These are phyloP conservation scores for Serranus cabrilla DNA, from an alignment of 2,797 vertebrate species.

Conservation along the genomic window DNA sequence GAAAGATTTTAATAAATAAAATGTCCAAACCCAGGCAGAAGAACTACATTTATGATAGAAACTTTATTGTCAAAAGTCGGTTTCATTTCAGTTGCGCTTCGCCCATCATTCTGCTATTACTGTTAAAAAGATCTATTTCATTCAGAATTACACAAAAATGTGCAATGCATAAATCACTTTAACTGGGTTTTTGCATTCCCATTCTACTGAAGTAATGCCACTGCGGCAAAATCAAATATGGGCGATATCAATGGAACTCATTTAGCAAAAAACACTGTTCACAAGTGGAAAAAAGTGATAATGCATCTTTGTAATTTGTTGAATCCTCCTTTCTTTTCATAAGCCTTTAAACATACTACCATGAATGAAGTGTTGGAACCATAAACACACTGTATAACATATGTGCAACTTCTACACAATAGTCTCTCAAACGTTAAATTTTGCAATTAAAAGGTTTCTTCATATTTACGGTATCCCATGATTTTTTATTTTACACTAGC, in stretches of 20 bases:
- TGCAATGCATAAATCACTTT: constrained; percentile 91
- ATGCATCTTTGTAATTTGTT: constrained; percentile 83
- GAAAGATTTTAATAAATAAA: constrained; percentile 89
- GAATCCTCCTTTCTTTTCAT: constrained; percentile 75
- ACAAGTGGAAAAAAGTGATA: constrained; percentile 88
- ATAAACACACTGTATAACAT: constrained; percentile 90
- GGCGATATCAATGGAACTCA: constrained; percentile 83
- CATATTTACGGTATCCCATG: constrained; percentile 93
- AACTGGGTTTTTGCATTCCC: constrained; percentile 76
- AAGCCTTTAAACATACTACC: constrained; percentile 87
- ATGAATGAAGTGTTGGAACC: constrained; percentile 92
- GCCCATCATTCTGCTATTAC: constrained; percentile 82
- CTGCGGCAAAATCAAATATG: constrained; percentile 91
- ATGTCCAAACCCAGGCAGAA: constrained; percentile 93
- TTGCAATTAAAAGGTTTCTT: constrained; percentile 94
- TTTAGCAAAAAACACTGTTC: constrained; percentile 91
- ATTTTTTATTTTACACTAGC: constrained; percentile 95
- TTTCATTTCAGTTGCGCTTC: constrained; percentile 83
- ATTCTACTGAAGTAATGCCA: constrained; percentile 79
- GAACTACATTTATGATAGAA: constrained; percentile 91
- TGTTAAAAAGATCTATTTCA: constrained; percentile 84
- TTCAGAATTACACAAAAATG: constrained; percentile 87
- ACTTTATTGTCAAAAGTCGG: constrained; percentile 88
- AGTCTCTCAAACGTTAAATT: constrained; percentile 93
- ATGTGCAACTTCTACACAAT: constrained; percentile 96